A percentile compares a stretch with the other conserved stretches of the same genome.
phyloP scores from a whole-genome alignment of 2,797 vertebrate genomes.

The Dromococcyx pavoninus region DNA sequence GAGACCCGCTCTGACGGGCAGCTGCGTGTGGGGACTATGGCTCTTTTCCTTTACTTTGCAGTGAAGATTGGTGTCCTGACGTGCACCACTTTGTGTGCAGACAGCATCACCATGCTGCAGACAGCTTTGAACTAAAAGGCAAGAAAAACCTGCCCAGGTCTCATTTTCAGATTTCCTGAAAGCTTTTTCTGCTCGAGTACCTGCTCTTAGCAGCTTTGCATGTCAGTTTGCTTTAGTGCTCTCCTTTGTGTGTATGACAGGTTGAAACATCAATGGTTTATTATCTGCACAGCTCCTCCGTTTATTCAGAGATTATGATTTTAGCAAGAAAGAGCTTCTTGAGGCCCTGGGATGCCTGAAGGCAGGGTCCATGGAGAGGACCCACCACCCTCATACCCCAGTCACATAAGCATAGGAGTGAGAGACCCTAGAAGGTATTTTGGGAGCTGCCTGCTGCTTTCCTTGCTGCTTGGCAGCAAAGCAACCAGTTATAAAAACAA shows the following conservation, averaged over 20 bases:
- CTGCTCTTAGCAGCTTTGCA: background rate
- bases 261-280: background rate
- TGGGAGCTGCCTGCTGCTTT: background rate
- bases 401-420: background rate
- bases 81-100: rapidly evolving
- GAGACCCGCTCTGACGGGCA: rapidly evolving
- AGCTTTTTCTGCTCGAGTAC: background rate
- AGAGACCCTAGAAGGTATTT: background rate
- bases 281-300: background rate
- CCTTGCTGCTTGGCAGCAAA: rapidly evolving
- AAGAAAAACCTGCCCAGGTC: background rate
- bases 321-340: background rate
- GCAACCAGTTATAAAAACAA: background rate
- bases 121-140: background rate
- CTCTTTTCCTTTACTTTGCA: background rate
- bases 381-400: background rate
- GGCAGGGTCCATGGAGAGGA: background rate
- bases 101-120: background rate
- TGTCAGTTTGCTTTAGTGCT: background rate
- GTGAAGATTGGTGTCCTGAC: background rate
- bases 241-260: background rate
- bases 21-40: rapidly evolving
- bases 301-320: background rate
- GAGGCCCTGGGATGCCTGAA: background rate
- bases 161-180: background rate